A percentile compares a stretch with the other conserved stretches of the same genome.
phyloP scores from a whole-genome alignment of 37 sponge, comb jelly and placozoan genomes.

The Ephydatia muelleri region DNA sequence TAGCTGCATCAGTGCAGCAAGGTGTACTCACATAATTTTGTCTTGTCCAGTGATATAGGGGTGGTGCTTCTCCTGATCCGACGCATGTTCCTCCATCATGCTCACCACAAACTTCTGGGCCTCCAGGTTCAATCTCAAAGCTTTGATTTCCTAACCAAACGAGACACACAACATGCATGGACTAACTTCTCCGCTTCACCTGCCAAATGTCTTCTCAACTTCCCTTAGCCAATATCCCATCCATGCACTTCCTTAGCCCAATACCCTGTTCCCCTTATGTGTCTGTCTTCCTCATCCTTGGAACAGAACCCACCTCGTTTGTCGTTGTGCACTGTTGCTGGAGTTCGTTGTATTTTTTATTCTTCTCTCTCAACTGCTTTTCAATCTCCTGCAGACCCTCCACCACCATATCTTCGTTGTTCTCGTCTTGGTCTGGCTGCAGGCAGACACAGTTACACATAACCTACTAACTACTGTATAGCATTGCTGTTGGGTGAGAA shows the following conservation, averaged over 20 bases:
- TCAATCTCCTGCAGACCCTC: conserved; percentile 32
- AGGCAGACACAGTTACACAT: neutral
- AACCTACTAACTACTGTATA: no score
- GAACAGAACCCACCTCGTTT: conserved; percentile 37
- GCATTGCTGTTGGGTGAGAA: no score
- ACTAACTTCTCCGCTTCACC: no score
- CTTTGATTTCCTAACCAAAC: conserved; percentile 37
- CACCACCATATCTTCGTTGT: conserved; percentile 30
- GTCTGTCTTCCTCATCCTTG: neutral
- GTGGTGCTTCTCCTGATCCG: conserved; percentile 56
- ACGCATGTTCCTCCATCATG: conserved; percentile 49
- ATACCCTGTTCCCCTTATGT: neutral
- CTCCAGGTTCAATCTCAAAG: conserved; percentile 51
- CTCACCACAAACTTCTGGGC: conserved; percentile 67
- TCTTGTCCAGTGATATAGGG: neutral
- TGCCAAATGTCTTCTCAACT: neutral
- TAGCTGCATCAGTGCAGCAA: conserved; percentile 13
- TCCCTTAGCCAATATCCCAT: neutral
- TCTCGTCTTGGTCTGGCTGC: conserved; percentile 1
- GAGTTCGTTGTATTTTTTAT: conserved; percentile 35
- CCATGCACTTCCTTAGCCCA: neutral
- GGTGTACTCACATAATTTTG: conserved; percentile 24
- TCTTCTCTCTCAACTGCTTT: conserved; percentile 33
- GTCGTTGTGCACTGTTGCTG: conserved; percentile 24
- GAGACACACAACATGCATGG: no score